Evolutionary conservation across 53 echinoderm and acorn worm species (phyloP), one percentile per base, ranked within the genome.

Genomic region (Stichopus horrens): DNA sequence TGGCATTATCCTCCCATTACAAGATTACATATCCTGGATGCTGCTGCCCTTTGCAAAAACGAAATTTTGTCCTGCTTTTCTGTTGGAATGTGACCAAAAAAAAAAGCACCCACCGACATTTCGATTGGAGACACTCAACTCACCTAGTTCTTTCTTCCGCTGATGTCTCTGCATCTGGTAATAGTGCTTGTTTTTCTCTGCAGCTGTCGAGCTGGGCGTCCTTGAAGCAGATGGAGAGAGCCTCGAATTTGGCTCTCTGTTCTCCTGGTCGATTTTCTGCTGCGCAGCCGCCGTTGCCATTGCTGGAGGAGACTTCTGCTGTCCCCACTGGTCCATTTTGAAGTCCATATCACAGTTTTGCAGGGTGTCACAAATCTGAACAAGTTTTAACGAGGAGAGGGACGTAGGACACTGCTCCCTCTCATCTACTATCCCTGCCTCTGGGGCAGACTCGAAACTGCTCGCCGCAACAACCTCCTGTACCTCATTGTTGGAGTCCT

Each of bases 281-380:
- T 51, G 58, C 7, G 74, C 74, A 0, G 85, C 59, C 9, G 18
- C 21, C 9, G 65, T 58, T 37, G 37, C 37, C 37, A 37, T 37
- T 37, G 37, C 37, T 37, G 86, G 71, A 10, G 86, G 86, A 2
- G 86, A 86, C 71, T 86, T 86, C 87, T 87, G 87, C 58, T 87
- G 87, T 55, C 87, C 87, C 87, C 87, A 87, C 74, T 75, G 74
- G 55, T 87, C 87, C 87, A 87, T 74, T 87, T 87, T 87, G 75
- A 87, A 87, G 55, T 87, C 87, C 74, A 87, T 74, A 55, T 87
- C 87, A 58, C 87, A 87, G 58, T 87, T 87, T 23, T 87, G 74
- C 54, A 87, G 21, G 8, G 87, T 87, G 87, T 87, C 87, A 55
- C 87, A 87, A 19, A 87, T 87, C 53, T 87, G 87, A 55, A 87